phyloP scores from a whole-genome alignment of 2,797 vertebrate genomes.

The Schizopygopsis pylzovi region DNA sequence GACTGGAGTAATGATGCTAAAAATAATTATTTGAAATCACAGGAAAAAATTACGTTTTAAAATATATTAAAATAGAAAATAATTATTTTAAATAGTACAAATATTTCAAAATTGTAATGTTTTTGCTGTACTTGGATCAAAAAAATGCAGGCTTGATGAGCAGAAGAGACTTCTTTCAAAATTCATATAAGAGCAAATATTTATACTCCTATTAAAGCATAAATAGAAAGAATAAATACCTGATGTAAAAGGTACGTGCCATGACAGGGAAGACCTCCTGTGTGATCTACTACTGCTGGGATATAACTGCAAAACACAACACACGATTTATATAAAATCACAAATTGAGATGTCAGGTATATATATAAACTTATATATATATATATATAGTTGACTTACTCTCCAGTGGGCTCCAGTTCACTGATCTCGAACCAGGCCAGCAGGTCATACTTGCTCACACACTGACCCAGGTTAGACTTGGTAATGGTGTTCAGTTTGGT shows the following conservation, averaged over 20 bases:
- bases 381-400: slow-evolving; percentile 87
- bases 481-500: slow-evolving; percentile 95
- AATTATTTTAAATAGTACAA: slow-evolving; percentile 4
- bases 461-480: slow-evolving; percentile 94
- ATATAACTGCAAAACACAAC: slow-evolving; percentile 86
- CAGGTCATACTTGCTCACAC: slow-evolving; percentile 97
- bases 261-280: slow-evolving; percentile 90
- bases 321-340: not conserved
- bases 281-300: slow-evolving; percentile 97
- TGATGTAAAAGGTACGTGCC: slow-evolving; percentile 98
- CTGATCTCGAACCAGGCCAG: slow-evolving; percentile 99
- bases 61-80: not conserved
- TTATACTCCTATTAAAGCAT: not conserved
- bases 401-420: slow-evolving; percentile 98
- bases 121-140: not conserved
- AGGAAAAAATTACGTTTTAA: not conserved
- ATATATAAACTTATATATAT: too few relatives aligned
- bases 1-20: not conserved
- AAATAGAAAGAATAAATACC: slow-evolving; percentile 73
- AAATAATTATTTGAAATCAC: not conserved
- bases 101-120: not conserved
- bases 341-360: not conserved
- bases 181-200: not conserved
- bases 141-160: not conserved
- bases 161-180: not conserved